Evolutionary conservation across 2,797 vertebrate species (phyloP).

Genomic region (Enteromius unitaeniatus): DNA sequence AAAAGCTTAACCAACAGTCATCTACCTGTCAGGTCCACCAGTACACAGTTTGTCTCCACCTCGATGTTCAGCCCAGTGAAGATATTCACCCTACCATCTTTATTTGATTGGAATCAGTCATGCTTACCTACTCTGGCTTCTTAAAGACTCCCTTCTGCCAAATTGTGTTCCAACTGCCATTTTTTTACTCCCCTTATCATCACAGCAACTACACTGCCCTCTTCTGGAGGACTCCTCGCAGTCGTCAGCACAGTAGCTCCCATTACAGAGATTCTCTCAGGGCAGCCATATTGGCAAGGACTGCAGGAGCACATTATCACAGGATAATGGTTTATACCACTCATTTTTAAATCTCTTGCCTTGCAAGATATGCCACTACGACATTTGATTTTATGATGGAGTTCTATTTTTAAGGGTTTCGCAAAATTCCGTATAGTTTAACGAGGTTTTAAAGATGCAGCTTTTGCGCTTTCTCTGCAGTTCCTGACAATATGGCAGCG

Average conservation of each 20-base stretch:
- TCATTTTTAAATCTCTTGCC: conserved; percentile 32
- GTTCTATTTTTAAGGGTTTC: conserved; percentile 43
- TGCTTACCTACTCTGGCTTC: conserved; percentile 7
- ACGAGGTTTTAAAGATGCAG: conserved; percentile 15
- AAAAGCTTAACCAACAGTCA: not conserved
- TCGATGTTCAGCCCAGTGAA: conserved; percentile 16
- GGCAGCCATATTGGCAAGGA: conserved; percentile 53
- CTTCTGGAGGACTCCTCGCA: conserved; percentile 42
- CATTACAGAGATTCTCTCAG: conserved; percentile 46
- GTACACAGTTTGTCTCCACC: conserved; percentile 25
- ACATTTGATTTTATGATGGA: conserved; percentile 32
- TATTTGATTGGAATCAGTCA: conserved; percentile 18
- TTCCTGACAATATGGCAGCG: conserved; percentile 41
- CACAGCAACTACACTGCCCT: conserved; percentile 48
- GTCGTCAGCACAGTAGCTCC: conserved; percentile 35
- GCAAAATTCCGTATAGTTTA: conserved; percentile 22
- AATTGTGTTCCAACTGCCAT: conserved; percentile 36
- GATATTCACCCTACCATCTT: not conserved
- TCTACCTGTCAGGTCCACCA: conserved; percentile 58
- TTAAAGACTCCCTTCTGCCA: conserved; percentile 39
- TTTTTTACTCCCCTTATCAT: conserved; percentile 33
- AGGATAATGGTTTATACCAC: conserved; percentile 34
- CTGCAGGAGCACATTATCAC: conserved; percentile 47
- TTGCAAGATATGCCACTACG: conserved; percentile 27
- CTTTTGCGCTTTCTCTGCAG: conserved; percentile 45